A percentile compares a stretch with the other conserved stretches of the same genome.
Conservation (phyloP, 2,113 vertebrate genomes). For the Coreoperca whiteheadi region DNA sequence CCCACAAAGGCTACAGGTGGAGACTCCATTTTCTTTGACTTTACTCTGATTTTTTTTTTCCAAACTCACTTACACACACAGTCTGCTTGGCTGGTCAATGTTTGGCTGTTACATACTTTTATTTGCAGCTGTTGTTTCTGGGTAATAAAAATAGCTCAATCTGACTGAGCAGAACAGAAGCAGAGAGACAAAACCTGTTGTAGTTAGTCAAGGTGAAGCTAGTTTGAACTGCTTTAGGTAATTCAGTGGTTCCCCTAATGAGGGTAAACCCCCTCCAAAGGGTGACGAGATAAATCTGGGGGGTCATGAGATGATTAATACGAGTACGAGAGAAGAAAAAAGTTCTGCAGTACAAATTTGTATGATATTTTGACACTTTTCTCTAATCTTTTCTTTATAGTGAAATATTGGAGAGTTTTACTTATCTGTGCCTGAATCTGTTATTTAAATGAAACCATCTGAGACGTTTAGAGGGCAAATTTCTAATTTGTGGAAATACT, state of each 20-base stretch:
- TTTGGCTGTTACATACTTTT: background rate
- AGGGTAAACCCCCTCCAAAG: background rate
- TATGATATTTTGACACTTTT: background rate
- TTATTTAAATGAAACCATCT: background rate
- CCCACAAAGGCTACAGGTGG: conserved; percentile 85
- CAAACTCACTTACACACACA: background rate
- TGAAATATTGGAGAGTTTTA: background rate
- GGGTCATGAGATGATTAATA: background rate
- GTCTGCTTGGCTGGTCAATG: background rate
- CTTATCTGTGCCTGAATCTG: background rate
- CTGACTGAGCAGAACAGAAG: background rate
- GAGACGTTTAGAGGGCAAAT: background rate
- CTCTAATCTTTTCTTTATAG: background rate
- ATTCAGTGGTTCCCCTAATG: background rate
- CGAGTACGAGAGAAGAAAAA: background rate
- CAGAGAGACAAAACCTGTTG: background rate
- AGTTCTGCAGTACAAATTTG: background rate
- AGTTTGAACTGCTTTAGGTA: background rate
- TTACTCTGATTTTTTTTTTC: background rate
- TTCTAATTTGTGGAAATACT: no score
- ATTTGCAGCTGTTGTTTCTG: background rate
- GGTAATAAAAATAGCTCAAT: background rate
- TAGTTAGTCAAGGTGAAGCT: background rate
- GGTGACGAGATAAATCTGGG: background rate
- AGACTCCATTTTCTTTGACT: background rate